Evolutionary conservation across 2,888 invertebrate genomes (phyloP).

Genomic region (Mycalesis mineus): DNA sequence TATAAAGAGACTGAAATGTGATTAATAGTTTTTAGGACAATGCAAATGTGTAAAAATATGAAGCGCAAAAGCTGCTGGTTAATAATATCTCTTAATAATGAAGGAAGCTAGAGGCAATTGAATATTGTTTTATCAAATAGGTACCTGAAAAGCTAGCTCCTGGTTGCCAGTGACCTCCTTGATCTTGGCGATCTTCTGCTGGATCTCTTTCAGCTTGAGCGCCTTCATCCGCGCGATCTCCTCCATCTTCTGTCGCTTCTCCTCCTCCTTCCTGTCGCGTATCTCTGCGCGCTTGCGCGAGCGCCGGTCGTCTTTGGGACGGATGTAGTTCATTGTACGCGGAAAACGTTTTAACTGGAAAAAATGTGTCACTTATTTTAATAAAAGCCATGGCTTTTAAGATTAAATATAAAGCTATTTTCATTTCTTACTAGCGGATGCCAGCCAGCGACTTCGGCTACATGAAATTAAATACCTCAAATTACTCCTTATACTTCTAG

Average conservation of each 20-base stretch:
- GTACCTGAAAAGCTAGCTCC: conserved; percentile 80
- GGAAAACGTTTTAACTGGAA: conserved; percentile 92
- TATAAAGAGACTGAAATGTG: no score
- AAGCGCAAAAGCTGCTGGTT: no score
- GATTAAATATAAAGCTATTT: no score
- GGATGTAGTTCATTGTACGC: conserved; percentile 89
- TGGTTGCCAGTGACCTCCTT: conserved; percentile 93
- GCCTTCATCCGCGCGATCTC: conserved; percentile 93
- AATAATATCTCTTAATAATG: no score
- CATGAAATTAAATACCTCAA: no score
- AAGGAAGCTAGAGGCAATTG: no score
- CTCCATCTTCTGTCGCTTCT: conserved; percentile 88
- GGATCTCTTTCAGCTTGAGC: conserved; percentile 92
- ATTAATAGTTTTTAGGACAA: no score
- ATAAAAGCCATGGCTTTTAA: no score
- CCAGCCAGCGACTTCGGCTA: no score
- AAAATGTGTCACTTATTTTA: background rate
- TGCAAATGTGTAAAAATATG: no score
- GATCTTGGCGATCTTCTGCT: conserved; percentile 90
- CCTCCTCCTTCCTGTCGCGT: conserved; percentile 85
- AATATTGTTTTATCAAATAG: background rate
- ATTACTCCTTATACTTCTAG: no score
- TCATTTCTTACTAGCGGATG: no score
- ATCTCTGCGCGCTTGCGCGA: conserved; percentile 87
- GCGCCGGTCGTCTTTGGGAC: conserved; percentile 88